phyloP scores from a whole-genome alignment of 2,888 invertebrate genomes.

The Cristatella mucedo region DNA sequence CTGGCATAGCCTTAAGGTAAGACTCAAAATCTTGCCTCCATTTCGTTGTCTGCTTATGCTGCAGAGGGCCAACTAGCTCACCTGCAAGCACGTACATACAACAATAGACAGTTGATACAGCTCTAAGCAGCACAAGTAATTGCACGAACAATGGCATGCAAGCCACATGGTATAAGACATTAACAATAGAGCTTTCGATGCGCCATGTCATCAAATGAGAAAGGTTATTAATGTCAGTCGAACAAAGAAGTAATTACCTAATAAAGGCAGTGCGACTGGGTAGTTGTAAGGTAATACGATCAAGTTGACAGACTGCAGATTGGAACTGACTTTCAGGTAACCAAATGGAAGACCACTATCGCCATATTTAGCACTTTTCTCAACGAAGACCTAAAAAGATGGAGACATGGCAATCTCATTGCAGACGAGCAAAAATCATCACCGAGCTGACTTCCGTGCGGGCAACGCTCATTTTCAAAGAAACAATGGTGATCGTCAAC shows the following conservation, averaged over 20 bases:
- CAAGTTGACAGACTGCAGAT: constrained; percentile 78
- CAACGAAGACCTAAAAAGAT: constrained; percentile 59
- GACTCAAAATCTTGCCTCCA: constrained; percentile 83
- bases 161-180: too few species aligned
- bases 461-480: too few species aligned
- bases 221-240: too few species aligned
- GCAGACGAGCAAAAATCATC: too few species aligned
- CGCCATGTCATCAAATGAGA: too few species aligned
- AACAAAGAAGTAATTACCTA: constrained; percentile 40
- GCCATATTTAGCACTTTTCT: constrained; percentile 69
- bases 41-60: constrained; percentile 77
- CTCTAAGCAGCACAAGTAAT: too few species aligned
- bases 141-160: too few species aligned
- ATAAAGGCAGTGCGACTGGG: constrained; percentile 70
- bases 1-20: constrained; percentile 87
- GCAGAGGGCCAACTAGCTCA: constrained; percentile 24
- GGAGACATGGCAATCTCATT: not conserved
- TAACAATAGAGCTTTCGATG: too few species aligned
- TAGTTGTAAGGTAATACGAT: constrained; percentile 98
- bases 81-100: too few species aligned
- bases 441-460: too few species aligned
- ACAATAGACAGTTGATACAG: too few species aligned
- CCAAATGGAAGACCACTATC: constrained; percentile 92
- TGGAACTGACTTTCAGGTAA: constrained; percentile 86
- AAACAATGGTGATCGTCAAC: too few species aligned